Base-by-base conservation (phyloP, 2,113 vertebrate species). In the Oryzias melastigma region DNA sequence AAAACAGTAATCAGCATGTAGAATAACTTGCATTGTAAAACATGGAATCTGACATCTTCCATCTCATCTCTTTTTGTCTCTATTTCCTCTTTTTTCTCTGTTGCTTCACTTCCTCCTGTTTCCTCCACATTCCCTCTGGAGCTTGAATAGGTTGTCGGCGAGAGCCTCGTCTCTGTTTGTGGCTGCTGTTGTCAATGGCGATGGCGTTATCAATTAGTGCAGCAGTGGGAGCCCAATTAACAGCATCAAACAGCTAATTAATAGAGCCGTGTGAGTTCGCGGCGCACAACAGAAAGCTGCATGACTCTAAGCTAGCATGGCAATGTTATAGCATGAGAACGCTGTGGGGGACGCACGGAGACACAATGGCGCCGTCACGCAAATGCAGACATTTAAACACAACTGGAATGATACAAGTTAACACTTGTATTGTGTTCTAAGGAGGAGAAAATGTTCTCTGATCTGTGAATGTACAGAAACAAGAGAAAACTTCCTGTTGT, bases 191-290 rank as follows among this genome's bases (percentile, higher is more conserved):
- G 88, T 92, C 91, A 88, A 86, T 86, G 87, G 88, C 81, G 81
- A 89, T 88, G 81, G 86, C 78, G 77, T 91, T 91, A 91, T 92
- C 91, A 93, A 92, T 93, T 92, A 92, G 89, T 89, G 89, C 87
- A 92, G 89, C 90, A 87, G 89, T 90, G 87, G 91, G 91, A 92
- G 90, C 88, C 91, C 91, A 93, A 92, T 93, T 93, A 92, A 90
- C 90, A 89, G 83, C 90, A 91, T 93, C 91, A 93, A 92, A 93
- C 91, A 89, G 87, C 90, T 91, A 89, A 92, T 93, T 93, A 93
- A 91, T 89, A 87, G 86, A 91, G 87, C 90, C 74, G 85, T 90
- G 89, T 86, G 85, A 91, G 89, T 85, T 85, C 81, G 85, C 50
- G 54, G 80, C 65, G 62, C 83, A 82, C 79, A 81, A 77, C 84